A percentile compares a stretch with the other conserved stretches of the same genome.
These are phyloP conservation scores for Osmerus mordax DNA, from an alignment of 2,113 vertebrate genomes.

Conservation along the genomic window DNA sequence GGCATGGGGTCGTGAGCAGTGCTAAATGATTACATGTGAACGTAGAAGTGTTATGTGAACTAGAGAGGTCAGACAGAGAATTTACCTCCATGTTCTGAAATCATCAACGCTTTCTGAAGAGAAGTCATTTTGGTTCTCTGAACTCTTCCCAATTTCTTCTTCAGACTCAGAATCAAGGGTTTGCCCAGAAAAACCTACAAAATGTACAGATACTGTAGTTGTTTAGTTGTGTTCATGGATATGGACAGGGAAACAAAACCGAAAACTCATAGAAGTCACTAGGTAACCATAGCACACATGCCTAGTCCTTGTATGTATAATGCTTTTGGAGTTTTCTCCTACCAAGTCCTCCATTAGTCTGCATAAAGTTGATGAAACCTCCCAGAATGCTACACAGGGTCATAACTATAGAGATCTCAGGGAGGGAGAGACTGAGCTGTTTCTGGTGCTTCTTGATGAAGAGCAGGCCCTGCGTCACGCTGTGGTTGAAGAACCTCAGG, in stretches of 20 bases:
- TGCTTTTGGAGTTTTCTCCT: not conserved
- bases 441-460: constrained; percentile 50
- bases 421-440: constrained; percentile 44
- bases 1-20: too few relatives aligned
- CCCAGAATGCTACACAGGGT: constrained; percentile 65
- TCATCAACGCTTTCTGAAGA: too few relatives aligned
- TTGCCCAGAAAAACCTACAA: not conserved
- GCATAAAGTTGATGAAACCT: constrained; percentile 61
- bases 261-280: not conserved
- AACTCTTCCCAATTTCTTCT: not conserved
- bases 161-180: not conserved
- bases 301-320: not conserved
- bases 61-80: too few relatives aligned
- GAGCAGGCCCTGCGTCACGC: constrained; percentile 33
- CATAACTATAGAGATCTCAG: constrained; percentile 41
- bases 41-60: too few relatives aligned
- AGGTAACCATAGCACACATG: not conserved
- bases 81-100: too few relatives aligned
- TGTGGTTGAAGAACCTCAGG: constrained; percentile 47
- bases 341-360: constrained; percentile 30
- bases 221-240: too few relatives aligned
- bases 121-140: not conserved
- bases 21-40: too few relatives aligned
- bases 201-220: not conserved
- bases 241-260: too few relatives aligned